Evolutionary conservation across 1,140 invertebrate genomes (phyloP), one percentile per base, ranked within the genome.

Genomic region (Pseudomyrmex flavicornis): DNA sequence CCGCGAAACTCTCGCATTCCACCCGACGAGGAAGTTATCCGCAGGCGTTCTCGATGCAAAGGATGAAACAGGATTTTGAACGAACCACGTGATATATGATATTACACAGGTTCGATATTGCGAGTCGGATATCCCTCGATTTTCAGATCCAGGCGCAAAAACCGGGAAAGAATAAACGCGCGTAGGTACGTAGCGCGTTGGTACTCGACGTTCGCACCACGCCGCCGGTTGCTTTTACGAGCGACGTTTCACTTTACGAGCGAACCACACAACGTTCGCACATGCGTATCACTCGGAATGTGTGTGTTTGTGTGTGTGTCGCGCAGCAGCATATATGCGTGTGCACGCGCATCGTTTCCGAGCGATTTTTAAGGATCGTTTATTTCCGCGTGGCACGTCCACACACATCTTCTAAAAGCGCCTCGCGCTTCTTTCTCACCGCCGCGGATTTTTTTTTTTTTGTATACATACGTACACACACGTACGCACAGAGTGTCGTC

Each of bases 161-260:
- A 17, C 65, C 65, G 65, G 35, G 54, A n/a, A 59, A 72, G 54
- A 50, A 72, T 72, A 80, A 80, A 35, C 35, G 35, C 35, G 35
- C 35, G 35, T 35, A 35, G 35, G 0, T 35, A 35, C 5, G 35
- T 35, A 35, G 35, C 35, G 35, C 35, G 72, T 58, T 54, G 61
- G 65, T 65, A 52, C 69, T 72, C 50, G 35, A 62, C 52, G 46
- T 56, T 20, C 26, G 82, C 50, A 1, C 50, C 50, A 13, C 3
- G 35, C 59, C 20, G 20, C 59, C 20, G 20, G 50, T 15, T 68
- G 46, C 20, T 83, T 85, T 85, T 84, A 85, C 82, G 84, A 85
- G 65, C 82, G 62, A n/a, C 62, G 82, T 85, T 85, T 85, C 84
- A 65, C 59, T 85, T 85, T 85, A 85, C 65, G 48, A 66, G 84